These are phyloP conservation scores for Apogon talboti DNA, from an alignment of 2,797 vertebrate genomes.

Conservation along the genomic window DNA sequence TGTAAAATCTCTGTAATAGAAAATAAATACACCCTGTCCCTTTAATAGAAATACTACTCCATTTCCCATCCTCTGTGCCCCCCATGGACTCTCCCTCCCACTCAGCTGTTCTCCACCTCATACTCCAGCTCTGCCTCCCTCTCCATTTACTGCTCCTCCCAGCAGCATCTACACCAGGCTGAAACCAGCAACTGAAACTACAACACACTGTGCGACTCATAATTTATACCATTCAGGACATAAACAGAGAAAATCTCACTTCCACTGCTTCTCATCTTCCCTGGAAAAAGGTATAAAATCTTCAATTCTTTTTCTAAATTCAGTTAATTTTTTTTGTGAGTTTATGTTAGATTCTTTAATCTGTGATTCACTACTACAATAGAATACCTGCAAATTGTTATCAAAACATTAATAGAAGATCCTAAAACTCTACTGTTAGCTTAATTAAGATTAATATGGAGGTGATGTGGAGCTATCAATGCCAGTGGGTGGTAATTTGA, in stretches of 20 bases:
- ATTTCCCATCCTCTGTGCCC: slow-evolving; percentile 43
- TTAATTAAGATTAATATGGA: slow-evolving; percentile 7
- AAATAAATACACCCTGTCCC: slow-evolving; percentile 56
- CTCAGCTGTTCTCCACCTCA: slow-evolving; percentile 60
- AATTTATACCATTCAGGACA: slow-evolving; percentile 71
- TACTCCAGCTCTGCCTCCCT: slow-evolving; percentile 61
- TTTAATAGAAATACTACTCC: slow-evolving; percentile 76
- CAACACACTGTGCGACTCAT: slow-evolving; percentile 48
- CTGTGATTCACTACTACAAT: not conserved
- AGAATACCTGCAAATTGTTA: not conserved
- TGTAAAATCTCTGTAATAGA: not conserved
- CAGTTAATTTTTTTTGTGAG: not conserved
- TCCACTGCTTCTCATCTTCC: slow-evolving; percentile 63
- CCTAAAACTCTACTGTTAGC: not conserved
- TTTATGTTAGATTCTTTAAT: slow-evolving; percentile 7
- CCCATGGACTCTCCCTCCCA: slow-evolving; percentile 64
- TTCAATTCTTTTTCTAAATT: slow-evolving; percentile 17
- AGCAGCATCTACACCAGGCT: slow-evolving; percentile 66
- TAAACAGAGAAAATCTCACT: slow-evolving; percentile 69
- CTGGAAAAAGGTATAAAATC: slow-evolving; percentile 71
- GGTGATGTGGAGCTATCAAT: slow-evolving; percentile 23
- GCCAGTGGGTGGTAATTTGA: not conserved
- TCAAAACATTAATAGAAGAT: not conserved
- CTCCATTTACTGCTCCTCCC: slow-evolving; percentile 68
- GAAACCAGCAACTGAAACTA: slow-evolving; percentile 78